Base-by-base conservation (phyloP, 2,888 invertebrate genomes). In the Drosophila infuscata region DNA sequence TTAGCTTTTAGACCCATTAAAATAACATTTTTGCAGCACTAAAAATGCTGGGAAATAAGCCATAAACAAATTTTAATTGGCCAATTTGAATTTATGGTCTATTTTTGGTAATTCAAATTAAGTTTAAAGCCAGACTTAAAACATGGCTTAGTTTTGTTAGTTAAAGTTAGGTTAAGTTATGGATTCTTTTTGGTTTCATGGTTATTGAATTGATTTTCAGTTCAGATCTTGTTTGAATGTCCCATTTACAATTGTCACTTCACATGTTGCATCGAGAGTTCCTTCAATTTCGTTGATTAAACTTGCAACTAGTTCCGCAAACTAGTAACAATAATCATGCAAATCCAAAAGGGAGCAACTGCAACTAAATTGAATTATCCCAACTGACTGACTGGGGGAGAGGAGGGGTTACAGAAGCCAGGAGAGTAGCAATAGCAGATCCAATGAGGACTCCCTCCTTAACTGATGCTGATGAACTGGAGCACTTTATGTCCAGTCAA, bases 401-500 rank as follows among this genome's bases (percentile, higher is more conserved):
- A 5, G 20, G 30, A 29, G n/a, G 6, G 11, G 46, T 5, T 4
- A 8, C 36, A 20, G 11, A 15, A 0, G 8, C 17, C 9, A 3
- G 32, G 17, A 25, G 25, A 25, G 25, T 25, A 25, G 3, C 2
- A 30, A 11, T 8, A 38, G 6, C 17, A n/a, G 1, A 6, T 32
- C 8, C 30, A 30, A 4, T 3, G 5, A 12, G 30, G 4, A 9
- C 12, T 41, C 36, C 2, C 15, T 25, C 25, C 15, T 15, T 15
- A 49, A 36, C 33, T n/a, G 36, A 3, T 48, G 49, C 52, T 43
- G 36, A 61, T 61, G 72, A 81, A 81, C 78, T 77, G 58, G 65
- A 81, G 68, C 77, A 76, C 65, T 79, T 81, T 77, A 79, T 81
- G 82, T 65, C 66, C 63, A 81, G 82, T 65, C 66, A 66, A 81